Conservation (phyloP, 2,797 vertebrate species). For the Pseudochirops cupreus region DNA sequence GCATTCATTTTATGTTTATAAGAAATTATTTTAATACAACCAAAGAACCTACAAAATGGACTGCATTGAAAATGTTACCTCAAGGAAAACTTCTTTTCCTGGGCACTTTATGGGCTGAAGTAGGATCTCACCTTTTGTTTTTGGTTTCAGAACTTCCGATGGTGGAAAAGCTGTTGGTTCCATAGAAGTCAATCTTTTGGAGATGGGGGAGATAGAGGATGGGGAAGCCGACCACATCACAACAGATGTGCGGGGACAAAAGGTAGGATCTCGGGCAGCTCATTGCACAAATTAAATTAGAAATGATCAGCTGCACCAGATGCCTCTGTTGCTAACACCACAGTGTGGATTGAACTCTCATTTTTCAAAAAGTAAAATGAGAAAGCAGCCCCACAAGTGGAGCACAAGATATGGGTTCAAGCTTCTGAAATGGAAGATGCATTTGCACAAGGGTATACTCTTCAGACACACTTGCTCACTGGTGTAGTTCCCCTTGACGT, state of each 20-base stretch:
- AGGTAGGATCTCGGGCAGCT: slow-evolving; percentile 86
- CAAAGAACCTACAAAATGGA: background rate
- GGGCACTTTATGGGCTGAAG: background rate
- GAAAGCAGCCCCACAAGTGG: slow-evolving; percentile 60
- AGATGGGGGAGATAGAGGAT: slow-evolving; percentile 97
- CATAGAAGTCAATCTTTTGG: slow-evolving; percentile 94
- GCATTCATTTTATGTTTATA: background rate
- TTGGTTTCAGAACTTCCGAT: slow-evolving; percentile 91
- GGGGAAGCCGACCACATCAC: slow-evolving; percentile 91
- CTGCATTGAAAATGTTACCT: background rate
- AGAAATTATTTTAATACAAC: background rate
- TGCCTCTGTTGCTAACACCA: slow-evolving; percentile 73
- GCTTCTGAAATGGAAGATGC: slow-evolving; percentile 3
- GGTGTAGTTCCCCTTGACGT: background rate
- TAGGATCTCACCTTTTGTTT: slow-evolving; percentile 35
- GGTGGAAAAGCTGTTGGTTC: slow-evolving; percentile 93
- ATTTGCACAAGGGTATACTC: background rate
- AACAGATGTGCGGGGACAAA: slow-evolving; percentile 91
- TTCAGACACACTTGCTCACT: slow-evolving; percentile 29
- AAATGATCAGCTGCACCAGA: slow-evolving; percentile 71
- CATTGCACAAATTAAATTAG: slow-evolving; percentile 71
- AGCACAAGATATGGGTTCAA: background rate
- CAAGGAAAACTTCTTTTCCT: slow-evolving; percentile 1
- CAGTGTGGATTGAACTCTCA: slow-evolving; percentile 81
- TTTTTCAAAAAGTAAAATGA: slow-evolving; percentile 84